A percentile compares a stretch with the other conserved stretches of the same genome.
These are phyloP conservation scores for Clarias laeviceps DNA, from an alignment of 2,797 vertebrate species.

Conservation along the genomic window DNA sequence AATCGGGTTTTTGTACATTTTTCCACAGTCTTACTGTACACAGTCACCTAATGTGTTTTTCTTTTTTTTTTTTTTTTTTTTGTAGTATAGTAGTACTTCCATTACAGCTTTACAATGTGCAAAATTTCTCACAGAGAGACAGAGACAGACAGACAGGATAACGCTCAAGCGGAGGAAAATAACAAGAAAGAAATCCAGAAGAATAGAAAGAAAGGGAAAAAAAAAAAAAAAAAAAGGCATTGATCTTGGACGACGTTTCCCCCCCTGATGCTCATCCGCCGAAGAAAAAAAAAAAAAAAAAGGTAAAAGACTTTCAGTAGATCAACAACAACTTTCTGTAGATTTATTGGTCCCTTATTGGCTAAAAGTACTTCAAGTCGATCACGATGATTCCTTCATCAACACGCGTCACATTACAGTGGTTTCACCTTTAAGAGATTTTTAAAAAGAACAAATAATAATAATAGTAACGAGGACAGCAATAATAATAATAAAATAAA, in stretches of 20 bases:
- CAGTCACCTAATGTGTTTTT: conserved; percentile 88
- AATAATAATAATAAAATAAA: conserved; percentile 1
- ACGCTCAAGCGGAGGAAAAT: conserved; percentile 66
- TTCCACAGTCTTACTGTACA: conserved; percentile 93
- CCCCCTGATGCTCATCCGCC: conserved; percentile 7
- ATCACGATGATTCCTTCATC: conserved; percentile 61
- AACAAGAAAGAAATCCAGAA: conserved; percentile 5
- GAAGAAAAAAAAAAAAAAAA: conserved; percentile 23
- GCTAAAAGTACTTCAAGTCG: conserved; percentile 71
- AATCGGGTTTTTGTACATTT: conserved; percentile 73
- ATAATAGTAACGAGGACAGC: background rate
- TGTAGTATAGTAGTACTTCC: conserved; percentile 72
- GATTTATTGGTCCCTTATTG: conserved; percentile 90
- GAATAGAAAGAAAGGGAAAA: conserved; percentile 25
- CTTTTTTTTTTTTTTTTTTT: no score
- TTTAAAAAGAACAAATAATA: conserved; percentile 17
- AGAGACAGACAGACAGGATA: conserved; percentile 66
- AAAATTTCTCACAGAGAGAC: conserved; percentile 87
- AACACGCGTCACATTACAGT: conserved; percentile 56
- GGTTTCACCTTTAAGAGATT: conserved; percentile 60
- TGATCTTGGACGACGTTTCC: conserved; percentile 28
- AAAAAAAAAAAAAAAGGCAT: background rate
- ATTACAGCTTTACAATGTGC: conserved; percentile 98
- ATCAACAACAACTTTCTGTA: conserved; percentile 57
- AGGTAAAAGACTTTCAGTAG: conserved; percentile 71